Percentiles rank a stretch among this genome's conserved stretches.
These are phyloP conservation scores for Gallinago undulata DNA, from an alignment of 2,113 vertebrate genomes.

Conservation along the genomic window DNA sequence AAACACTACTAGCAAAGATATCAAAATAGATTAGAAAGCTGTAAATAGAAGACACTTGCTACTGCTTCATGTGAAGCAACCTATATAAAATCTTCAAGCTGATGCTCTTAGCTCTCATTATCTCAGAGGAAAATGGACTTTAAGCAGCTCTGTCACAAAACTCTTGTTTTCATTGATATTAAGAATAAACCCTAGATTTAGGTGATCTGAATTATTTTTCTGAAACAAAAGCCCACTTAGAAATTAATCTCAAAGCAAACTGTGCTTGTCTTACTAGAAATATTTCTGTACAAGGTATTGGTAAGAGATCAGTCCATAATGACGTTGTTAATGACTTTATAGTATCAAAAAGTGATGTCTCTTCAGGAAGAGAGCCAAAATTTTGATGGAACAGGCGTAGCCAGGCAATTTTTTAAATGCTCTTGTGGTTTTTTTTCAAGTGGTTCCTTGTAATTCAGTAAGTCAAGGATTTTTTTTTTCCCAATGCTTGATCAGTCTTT, in stretches of 20 bases:
- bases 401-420: neutral
- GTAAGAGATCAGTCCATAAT: neutral
- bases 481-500: neutral
- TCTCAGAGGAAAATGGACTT: neutral
- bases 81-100: neutral
- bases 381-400: neutral
- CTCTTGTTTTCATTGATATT: neutral
- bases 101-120: neutral
- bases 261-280: neutral
- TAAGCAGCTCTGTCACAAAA: neutral
- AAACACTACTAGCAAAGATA: neutral
- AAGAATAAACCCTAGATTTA: neutral
- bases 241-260: neutral
- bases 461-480: neutral
- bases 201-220: neutral
- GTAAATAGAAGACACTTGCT: neutral
- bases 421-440: neutral
- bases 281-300: neutral
- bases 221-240: neutral
- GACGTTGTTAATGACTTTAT: neutral
- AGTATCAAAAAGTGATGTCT: neutral
- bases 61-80: neutral
- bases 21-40: neutral
- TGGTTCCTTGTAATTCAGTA: neutral
- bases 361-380: neutral